Percentiles rank a stretch among this genome's conserved stretches.
Conservation (phyloP, 35 echinoderm and acorn worm genomes). For the Ophiothrix spiculata region DNA sequence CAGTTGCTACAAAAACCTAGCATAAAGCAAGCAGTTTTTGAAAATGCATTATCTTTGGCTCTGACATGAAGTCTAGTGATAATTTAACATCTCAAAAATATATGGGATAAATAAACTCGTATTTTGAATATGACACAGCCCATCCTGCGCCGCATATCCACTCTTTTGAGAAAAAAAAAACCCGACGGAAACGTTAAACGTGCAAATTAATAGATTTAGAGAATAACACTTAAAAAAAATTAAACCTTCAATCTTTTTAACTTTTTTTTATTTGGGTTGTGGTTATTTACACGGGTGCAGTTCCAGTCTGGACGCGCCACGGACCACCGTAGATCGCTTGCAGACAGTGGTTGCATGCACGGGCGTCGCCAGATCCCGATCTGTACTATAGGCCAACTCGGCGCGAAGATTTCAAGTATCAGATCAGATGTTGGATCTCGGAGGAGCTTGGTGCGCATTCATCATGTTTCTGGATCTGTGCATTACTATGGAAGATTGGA, state of each 20-base stretch:
- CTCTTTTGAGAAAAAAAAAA: neutral
- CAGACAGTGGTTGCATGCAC: too few relatives aligned
- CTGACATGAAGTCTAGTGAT: neutral
- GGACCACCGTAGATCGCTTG: too few relatives aligned
- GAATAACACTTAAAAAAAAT: neutral
- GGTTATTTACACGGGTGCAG: too few relatives aligned
- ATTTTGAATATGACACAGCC: neutral
- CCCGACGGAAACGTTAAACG: neutral
- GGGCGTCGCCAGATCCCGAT: too few relatives aligned
- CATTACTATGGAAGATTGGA: neutral
- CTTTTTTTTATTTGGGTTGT: too few relatives aligned
- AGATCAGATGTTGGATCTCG: too few relatives aligned
- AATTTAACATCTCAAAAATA: neutral
- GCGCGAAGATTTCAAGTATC: neutral
- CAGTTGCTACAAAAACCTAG: slow-evolving; percentile 86
- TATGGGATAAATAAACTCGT: neutral
- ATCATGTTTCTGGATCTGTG: neutral
- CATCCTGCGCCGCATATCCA: neutral
- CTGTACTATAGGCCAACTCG: too few relatives aligned
- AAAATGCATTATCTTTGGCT: neutral
- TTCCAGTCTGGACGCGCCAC: too few relatives aligned
- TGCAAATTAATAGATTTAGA: neutral
- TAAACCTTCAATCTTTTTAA: too few relatives aligned
- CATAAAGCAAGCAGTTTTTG: neutral
- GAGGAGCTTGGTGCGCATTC: neutral